Conservation (phyloP, 1,140 invertebrate genomes). For the Arctopsyche grandis region DNA sequence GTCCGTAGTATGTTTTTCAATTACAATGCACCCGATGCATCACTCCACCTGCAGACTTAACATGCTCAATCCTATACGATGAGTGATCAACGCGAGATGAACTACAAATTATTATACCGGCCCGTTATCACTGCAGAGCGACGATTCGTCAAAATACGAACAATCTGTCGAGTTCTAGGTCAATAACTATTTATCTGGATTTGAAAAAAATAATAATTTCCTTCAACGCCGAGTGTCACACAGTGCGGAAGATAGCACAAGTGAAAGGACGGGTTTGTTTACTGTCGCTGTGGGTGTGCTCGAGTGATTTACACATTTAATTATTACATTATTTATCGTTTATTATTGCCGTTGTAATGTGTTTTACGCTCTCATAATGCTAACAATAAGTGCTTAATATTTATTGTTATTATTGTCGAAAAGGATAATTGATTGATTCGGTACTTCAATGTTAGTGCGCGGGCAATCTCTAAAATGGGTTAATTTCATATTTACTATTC, state of each 20-base stretch:
- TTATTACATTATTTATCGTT: conserved; percentile 1
- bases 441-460: not conserved
- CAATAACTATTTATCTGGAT: too few species aligned
- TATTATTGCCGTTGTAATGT: not conserved
- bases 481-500: not conserved
- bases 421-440: not conserved
- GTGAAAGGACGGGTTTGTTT: not conserved
- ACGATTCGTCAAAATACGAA: too few species aligned
- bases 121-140: too few species aligned
- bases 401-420: not conserved
- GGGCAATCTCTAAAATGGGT: not conserved
- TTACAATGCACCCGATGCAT: too few species aligned
- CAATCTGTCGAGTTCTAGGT: too few species aligned
- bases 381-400: not conserved
- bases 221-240: not conserved
- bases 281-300: not conserved
- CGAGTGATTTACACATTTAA: not conserved
- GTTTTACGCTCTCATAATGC: not conserved
- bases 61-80: too few species aligned
- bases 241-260: not conserved
- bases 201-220: not conserved
- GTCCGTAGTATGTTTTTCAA: too few species aligned
- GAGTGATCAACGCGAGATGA: too few species aligned
- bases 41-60: too few species aligned
- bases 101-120: too few species aligned